Conservation (phyloP, 2,888 invertebrate species). For the Dromius quadrimaculatus region DNA sequence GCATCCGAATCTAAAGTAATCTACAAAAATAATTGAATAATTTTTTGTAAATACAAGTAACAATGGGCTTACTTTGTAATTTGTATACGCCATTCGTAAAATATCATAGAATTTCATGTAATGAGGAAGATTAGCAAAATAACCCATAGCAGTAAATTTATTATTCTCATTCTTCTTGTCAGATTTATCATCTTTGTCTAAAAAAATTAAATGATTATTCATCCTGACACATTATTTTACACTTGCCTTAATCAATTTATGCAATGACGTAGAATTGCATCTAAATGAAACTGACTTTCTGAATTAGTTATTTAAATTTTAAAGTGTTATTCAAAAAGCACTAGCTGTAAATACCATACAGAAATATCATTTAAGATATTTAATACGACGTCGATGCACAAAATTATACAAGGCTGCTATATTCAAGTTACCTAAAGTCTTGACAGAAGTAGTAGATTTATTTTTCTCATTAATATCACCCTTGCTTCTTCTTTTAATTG, state of each 20-base stretch:
- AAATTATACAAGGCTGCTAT: constrained; percentile 3
- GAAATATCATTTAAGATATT: no score
- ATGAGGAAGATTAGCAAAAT: constrained; percentile 79
- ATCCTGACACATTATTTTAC: no score
- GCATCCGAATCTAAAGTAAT: constrained; percentile 82
- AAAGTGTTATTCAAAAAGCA: no score
- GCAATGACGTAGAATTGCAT: no score
- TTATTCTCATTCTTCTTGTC: constrained; percentile 61
- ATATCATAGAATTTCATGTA: constrained; percentile 89
- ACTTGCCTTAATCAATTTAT: no score
- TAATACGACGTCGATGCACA: no score
- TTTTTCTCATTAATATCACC: constrained; percentile 63
- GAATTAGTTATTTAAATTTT: no score
- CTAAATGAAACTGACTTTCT: no score
- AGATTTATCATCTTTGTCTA: constrained; percentile 62
- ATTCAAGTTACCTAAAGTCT: constrained; percentile 16
- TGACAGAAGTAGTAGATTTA: constrained; percentile 62
- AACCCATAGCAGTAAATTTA: constrained; percentile 68
- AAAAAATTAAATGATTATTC: constrained; percentile 55
- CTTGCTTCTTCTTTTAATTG: constrained; percentile 65
- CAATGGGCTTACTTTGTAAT: constrained; percentile 79
- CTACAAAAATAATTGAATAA: constrained; percentile 64
- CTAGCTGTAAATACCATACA: no score
- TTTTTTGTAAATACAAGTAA: constrained; percentile 13
- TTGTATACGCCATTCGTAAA: constrained; percentile 84